A percentile compares a stretch with the other conserved stretches of the same genome.
phyloP scores from a whole-genome alignment of 2,888 invertebrate species.

The Galerucella pusilla region DNA sequence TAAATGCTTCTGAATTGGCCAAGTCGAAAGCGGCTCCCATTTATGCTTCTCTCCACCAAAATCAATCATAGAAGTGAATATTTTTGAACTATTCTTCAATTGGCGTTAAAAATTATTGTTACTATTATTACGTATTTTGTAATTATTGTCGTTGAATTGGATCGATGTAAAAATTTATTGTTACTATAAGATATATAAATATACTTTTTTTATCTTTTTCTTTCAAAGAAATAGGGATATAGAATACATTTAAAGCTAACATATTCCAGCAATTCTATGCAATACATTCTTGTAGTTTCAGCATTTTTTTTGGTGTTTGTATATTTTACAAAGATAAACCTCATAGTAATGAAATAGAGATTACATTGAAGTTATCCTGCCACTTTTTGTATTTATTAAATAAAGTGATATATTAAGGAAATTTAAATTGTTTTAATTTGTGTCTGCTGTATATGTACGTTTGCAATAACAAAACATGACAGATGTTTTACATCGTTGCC shows the following conservation, averaged over 20 bases:
- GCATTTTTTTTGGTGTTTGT: constrained; percentile 1
- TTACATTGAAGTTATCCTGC: background rate
- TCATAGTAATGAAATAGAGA: background rate
- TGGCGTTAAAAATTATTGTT: constrained; percentile 5
- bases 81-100: background rate
- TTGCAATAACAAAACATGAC: too few species aligned
- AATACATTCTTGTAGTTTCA: background rate
- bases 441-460: too few species aligned
- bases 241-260: background rate
- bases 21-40: constrained; percentile 70
- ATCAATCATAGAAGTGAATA: constrained; percentile 57
- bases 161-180: constrained; percentile 5
- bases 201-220: background rate
- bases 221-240: background rate
- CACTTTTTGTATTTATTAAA: constrained; percentile 3
- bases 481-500: too few species aligned
- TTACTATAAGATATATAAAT: background rate
- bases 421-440: too few species aligned
- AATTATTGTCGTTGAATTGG: background rate
- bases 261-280: background rate
- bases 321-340: background rate
- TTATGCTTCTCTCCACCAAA: constrained; percentile 63
- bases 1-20: constrained; percentile 84
- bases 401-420: background rate
- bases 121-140: background rate